Conservation (phyloP, 2,888 invertebrate species). For the Brachyopa scutellaris region DNA sequence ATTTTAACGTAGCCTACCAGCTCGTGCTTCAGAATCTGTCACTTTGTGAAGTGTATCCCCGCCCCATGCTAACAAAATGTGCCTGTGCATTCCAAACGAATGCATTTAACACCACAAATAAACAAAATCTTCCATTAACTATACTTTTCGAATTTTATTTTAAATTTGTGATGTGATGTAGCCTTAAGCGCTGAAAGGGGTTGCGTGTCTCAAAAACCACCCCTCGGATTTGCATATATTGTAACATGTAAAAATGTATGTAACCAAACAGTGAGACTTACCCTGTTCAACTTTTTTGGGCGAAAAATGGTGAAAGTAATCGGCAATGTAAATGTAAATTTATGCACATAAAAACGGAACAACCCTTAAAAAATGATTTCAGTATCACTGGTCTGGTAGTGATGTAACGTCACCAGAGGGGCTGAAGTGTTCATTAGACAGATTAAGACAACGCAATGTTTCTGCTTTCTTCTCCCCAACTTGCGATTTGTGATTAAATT, state of each 20-base stretch:
- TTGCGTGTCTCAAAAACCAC: slow-evolving; percentile 1
- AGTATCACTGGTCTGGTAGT: slow-evolving; percentile 6
- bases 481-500: slow-evolving; percentile 31
- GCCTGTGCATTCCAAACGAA: slow-evolving; percentile 31
- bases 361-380: slow-evolving; percentile 26
- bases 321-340: slow-evolving; percentile 60
- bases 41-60: slow-evolving; percentile 1
- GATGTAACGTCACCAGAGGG: slow-evolving; percentile 28
- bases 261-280: neutral
- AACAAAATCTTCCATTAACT: slow-evolving; percentile 53
- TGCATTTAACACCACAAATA: slow-evolving; percentile 46
- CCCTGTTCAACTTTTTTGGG: neutral
- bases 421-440: slow-evolving; percentile 70
- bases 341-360: slow-evolving; percentile 53
- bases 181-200: neutral
- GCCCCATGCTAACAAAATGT: neutral
- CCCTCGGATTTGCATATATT: slow-evolving; percentile 19
- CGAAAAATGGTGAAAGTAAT: slow-evolving; percentile 27
- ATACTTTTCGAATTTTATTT: slow-evolving; percentile 44
- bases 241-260: slow-evolving; percentile 14
- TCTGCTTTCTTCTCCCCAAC: neutral
- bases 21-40: slow-evolving; percentile 3
- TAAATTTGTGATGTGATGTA: too few species aligned
- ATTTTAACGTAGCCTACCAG: slow-evolving; percentile 40
- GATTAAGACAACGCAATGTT: slow-evolving; percentile 55